A percentile compares a stretch with the other conserved stretches of the same genome.
These are phyloP conservation scores for Phortica variegata DNA, from an alignment of 1,140 invertebrate species.

Conservation along the genomic window DNA sequence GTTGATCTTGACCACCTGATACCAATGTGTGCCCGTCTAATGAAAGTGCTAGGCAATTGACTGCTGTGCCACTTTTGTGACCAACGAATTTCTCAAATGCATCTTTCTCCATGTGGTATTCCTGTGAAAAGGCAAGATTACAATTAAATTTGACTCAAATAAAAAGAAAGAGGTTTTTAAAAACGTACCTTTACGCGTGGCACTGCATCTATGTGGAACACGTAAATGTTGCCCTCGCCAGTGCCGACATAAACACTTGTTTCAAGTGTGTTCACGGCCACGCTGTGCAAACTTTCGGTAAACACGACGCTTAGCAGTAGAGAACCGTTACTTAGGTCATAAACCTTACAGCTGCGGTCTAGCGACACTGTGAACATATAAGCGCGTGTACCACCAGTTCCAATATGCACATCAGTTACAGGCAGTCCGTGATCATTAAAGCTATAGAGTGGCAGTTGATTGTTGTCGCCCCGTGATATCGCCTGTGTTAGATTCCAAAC, in stretches of 20 bases:
- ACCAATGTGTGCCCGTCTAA: constrained; percentile 68
- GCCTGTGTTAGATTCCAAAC: constrained; percentile 67
- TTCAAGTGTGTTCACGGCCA: constrained; percentile 72
- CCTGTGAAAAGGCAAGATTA: constrained; percentile 42
- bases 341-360: constrained; percentile 82
- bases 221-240: constrained; percentile 68
- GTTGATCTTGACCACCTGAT: constrained; percentile 73
- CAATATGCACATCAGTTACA: constrained; percentile 73
- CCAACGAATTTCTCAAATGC: constrained; percentile 60
- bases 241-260: constrained; percentile 73
- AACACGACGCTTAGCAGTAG: constrained; percentile 74
- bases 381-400: constrained; percentile 64
- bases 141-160: neutral
- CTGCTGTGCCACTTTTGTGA: constrained; percentile 63
- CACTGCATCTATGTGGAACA: constrained; percentile 67
- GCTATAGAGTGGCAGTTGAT: constrained; percentile 66
- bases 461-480: constrained; percentile 58
- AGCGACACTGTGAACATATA: constrained; percentile 74
- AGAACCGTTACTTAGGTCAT: constrained; percentile 68
- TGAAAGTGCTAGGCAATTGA: constrained; percentile 72
- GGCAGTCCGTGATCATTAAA: constrained; percentile 76
- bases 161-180: neutral
- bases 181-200: constrained; percentile 61
- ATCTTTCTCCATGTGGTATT: constrained; percentile 64
- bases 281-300: constrained; percentile 67